Conservation (phyloP, 2,888 invertebrate genomes). For the Cheiracanthium punctorium region DNA sequence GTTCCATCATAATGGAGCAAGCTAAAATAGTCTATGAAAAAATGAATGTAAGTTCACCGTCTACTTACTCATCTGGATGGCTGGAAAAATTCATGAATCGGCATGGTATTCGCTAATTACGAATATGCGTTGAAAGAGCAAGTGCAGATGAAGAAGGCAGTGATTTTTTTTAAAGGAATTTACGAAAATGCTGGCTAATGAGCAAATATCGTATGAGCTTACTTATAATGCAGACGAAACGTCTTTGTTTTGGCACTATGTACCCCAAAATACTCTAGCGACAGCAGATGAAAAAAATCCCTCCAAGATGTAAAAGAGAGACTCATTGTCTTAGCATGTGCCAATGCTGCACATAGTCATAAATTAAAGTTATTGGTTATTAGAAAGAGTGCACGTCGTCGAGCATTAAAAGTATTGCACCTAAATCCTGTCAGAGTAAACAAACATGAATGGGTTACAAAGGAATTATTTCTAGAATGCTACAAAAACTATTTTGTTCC, state of each 20-base stretch:
- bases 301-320: neutral
- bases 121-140: neutral
- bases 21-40: neutral
- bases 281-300: neutral
- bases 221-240: neutral
- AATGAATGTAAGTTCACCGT: neutral
- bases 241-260: no score
- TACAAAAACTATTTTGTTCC: no score
- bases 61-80: neutral
- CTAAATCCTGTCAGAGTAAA: neutral
- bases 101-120: neutral
- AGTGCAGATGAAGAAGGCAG: neutral
- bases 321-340: neutral
- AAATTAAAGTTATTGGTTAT: neutral
- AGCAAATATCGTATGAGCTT: neutral
- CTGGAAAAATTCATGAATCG: neutral
- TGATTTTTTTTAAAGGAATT: neutral
- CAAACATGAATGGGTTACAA: no score
- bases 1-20: constrained; percentile 16
- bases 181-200: neutral
- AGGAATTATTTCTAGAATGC: no score
- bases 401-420: neutral
- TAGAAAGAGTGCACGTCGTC: neutral
- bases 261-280: no score
- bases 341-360: neutral